These are phyloP conservation scores for Styela plicata DNA, from an alignment of 23 tunicate species.

Conservation along the genomic window DNA sequence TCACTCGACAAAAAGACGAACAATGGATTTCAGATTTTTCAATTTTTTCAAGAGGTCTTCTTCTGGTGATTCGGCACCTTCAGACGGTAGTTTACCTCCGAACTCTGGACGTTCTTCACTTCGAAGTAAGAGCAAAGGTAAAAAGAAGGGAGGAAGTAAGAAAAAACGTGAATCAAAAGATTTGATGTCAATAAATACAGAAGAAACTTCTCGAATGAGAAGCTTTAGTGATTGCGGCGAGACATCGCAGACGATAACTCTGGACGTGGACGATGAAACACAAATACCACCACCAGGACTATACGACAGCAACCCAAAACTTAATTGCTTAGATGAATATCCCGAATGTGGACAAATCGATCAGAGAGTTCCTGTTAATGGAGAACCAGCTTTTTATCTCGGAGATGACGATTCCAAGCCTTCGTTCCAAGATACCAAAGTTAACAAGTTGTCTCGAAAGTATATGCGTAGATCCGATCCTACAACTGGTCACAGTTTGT, in stretches of 20 bases:
- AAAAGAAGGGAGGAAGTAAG: conserved; percentile 11
- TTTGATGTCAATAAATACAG: background rate
- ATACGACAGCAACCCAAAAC: conserved; percentile 5
- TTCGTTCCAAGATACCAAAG: background rate
- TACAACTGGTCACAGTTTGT: background rate
- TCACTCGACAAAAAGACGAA: conserved; percentile 2
- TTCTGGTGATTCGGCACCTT: background rate
- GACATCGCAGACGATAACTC: background rate
- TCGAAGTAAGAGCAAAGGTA: conserved; percentile 7
- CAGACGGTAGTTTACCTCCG: conserved; percentile 3
- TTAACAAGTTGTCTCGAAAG: background rate
- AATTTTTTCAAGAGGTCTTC: conserved; percentile 29
- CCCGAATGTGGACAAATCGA: background rate
- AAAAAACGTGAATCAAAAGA: conserved; percentile 1
- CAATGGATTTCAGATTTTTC: conserved; percentile 21
- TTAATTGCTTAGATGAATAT: background rate
- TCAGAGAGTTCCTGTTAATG: conserved; percentile 7
- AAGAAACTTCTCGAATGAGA: background rate
- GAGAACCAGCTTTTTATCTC: conserved; percentile 2
- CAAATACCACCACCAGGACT: conserved; percentile 22
- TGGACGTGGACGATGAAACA: background rate
- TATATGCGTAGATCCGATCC: conserved; percentile 18
- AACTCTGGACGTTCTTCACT: conserved; percentile 2
- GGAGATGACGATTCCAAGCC: background rate
- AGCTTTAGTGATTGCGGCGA: conserved; percentile 11